phyloP scores from a whole-genome alignment of 2,888 invertebrate species.

The Abscondita cerata region DNA sequence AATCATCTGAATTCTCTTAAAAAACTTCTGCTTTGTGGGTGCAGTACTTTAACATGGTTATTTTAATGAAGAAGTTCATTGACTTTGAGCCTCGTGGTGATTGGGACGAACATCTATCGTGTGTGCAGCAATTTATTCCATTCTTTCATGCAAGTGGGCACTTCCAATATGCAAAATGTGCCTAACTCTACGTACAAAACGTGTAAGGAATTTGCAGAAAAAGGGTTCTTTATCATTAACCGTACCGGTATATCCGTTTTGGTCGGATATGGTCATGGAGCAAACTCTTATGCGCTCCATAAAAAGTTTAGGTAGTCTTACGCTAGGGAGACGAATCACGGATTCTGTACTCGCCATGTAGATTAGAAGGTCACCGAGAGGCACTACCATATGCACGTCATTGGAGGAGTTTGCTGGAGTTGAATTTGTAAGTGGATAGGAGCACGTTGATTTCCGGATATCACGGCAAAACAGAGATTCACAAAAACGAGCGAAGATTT shows the following conservation, averaged over 20 bases:
- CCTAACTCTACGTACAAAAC: slow-evolving; percentile 26
- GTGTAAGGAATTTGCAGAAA: slow-evolving; percentile 20
- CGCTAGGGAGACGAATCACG: slow-evolving; percentile 21
- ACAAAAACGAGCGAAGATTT: slow-evolving; percentile 34
- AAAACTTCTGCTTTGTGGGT: too few relatives aligned
- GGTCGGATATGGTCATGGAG: slow-evolving; percentile 30
- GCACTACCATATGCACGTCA: slow-evolving; percentile 24
- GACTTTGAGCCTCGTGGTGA: not conserved
- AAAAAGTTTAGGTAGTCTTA: slow-evolving; percentile 9
- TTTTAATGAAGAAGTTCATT: too few relatives aligned
- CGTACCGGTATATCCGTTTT: slow-evolving; percentile 22
- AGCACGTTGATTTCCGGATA: slow-evolving; percentile 36
- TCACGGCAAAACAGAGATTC: slow-evolving; percentile 25
- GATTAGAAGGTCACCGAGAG: slow-evolving; percentile 25
- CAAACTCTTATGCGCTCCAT: slow-evolving; percentile 13
- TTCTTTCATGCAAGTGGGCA: too few relatives aligned
- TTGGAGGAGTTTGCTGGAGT: slow-evolving; percentile 26
- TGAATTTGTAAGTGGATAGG: slow-evolving; percentile 26
- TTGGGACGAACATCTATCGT: too few relatives aligned
- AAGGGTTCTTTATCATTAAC: slow-evolving; percentile 27
- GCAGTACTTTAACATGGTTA: too few relatives aligned
- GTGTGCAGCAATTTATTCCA: too few relatives aligned
- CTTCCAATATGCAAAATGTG: slow-evolving; percentile 15
- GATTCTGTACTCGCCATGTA: slow-evolving; percentile 31
- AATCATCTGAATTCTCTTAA: too few relatives aligned